Percentiles rank a stretch among this genome's conserved stretches.
phyloP scores from a whole-genome alignment of 2,888 invertebrate species.

The Cheilosia urbana region DNA sequence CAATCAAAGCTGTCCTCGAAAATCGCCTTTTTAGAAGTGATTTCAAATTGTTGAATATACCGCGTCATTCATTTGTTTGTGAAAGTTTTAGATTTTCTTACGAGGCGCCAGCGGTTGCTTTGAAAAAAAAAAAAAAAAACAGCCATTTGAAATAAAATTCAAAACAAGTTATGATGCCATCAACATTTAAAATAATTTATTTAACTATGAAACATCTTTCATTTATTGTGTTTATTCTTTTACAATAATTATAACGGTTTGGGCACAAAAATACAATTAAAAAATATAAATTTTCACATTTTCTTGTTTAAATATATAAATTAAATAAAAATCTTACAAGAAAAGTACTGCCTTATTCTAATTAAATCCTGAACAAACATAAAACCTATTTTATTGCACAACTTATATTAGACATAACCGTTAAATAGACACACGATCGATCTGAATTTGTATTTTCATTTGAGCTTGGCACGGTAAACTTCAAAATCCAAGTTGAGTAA shows the following conservation, averaged over 20 bases:
- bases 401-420: constrained; percentile 30
- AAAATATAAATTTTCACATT: constrained; percentile 33
- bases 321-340: constrained; percentile 11
- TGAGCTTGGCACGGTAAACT: too few species aligned
- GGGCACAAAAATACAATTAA: constrained; percentile 35
- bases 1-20: too few species aligned
- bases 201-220: constrained; percentile 37
- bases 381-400: constrained; percentile 41
- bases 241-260: constrained; percentile 14
- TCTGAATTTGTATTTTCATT: constrained; percentile 10
- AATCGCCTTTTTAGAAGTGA: too few species aligned
- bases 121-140: too few species aligned
- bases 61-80: too few species aligned
- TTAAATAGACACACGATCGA: constrained; percentile 4
- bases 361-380: constrained; percentile 15
- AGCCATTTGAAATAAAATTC: not conserved
- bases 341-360: constrained; percentile 15
- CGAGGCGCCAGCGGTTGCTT: not conserved
- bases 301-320: constrained; percentile 19
- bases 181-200: constrained; percentile 58
- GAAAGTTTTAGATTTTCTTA: too few species aligned
- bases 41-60: too few species aligned
- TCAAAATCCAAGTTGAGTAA: too few species aligned
- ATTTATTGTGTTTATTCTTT: constrained; percentile 1
- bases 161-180: constrained; percentile 12